Conservation (phyloP, 2,113 vertebrate genomes). For the Aplodontia rufa region DNA sequence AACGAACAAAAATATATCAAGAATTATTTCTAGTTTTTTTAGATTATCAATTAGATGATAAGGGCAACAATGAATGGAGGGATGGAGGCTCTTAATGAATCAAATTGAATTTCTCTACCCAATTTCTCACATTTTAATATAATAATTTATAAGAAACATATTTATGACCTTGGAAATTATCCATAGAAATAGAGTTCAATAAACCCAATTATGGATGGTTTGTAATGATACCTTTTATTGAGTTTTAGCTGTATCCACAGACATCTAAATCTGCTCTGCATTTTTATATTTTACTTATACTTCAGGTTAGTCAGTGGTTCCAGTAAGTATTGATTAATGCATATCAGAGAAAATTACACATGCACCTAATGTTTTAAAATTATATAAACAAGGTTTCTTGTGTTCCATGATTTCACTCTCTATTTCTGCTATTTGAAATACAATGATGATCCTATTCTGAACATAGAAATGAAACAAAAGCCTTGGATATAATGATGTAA, state of each 20-base stretch:
- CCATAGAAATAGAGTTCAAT: neutral
- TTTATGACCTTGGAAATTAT: neutral
- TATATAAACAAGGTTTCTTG: neutral
- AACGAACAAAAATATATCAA: neutral
- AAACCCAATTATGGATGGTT: no score
- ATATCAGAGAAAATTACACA: neutral
- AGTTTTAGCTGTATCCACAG: neutral
- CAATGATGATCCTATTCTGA: neutral
- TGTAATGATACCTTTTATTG: neutral
- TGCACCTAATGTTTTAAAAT: neutral
- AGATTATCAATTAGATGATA: neutral
- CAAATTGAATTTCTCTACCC: neutral
- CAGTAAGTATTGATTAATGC: neutral
- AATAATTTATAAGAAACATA: neutral
- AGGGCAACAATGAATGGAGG: fast-evolving
- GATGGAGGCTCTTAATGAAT: neutral
- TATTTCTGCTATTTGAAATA: neutral
- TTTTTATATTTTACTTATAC: no score
- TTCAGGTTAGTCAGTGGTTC: neutral
- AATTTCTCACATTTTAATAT: neutral
- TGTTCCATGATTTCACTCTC: neutral
- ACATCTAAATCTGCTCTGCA: neutral
- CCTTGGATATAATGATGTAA: neutral
- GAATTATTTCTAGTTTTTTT: neutral
- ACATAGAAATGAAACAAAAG: neutral